phyloP scores from a whole-genome alignment of 2,888 invertebrate species.

The Lycia hirtaria region DNA sequence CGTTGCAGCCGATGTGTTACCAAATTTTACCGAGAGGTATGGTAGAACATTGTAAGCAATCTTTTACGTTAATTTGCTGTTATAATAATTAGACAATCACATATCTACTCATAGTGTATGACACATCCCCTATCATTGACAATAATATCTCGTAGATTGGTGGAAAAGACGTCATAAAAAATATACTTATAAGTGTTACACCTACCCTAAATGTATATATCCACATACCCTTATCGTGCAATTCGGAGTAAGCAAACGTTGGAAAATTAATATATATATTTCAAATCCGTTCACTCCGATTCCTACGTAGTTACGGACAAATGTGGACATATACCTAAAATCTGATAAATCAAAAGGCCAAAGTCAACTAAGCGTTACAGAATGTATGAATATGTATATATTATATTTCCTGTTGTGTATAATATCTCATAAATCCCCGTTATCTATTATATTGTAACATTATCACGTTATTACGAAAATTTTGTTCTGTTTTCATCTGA shows the following conservation, averaged over 20 bases:
- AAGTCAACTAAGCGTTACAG: conserved; percentile 45
- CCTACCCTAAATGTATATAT: too few species aligned
- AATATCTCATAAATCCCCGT: conserved; percentile 47
- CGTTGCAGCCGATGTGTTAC: too few species aligned
- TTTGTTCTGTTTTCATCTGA: conserved; percentile 44
- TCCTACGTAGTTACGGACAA: too few species aligned
- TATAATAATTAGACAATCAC: not conserved
- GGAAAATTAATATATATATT: too few species aligned
- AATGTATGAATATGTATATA: conserved; percentile 55
- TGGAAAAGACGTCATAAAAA: conserved; percentile 27
- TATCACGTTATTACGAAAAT: conserved; percentile 48
- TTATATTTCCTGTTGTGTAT: conserved; percentile 44
- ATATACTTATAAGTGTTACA: conserved; percentile 7
- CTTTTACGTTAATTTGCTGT: not conserved
- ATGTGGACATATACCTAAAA: conserved; percentile 23
- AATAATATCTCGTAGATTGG: conserved; percentile 40
- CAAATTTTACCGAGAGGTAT: not conserved
- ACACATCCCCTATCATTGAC: conserved; percentile 39
- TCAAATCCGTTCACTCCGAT: too few species aligned
- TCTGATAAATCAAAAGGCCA: conserved; percentile 12
- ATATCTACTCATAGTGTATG: conserved; percentile 8
- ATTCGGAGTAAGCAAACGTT: too few species aligned
- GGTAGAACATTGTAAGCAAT: not conserved
- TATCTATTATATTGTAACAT: conserved; percentile 45
- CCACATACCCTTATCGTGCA: too few species aligned